A percentile compares a stretch with the other conserved stretches of the same genome.
Conservation (phyloP, 2,888 invertebrate species). For the Dynastes maya region DNA sequence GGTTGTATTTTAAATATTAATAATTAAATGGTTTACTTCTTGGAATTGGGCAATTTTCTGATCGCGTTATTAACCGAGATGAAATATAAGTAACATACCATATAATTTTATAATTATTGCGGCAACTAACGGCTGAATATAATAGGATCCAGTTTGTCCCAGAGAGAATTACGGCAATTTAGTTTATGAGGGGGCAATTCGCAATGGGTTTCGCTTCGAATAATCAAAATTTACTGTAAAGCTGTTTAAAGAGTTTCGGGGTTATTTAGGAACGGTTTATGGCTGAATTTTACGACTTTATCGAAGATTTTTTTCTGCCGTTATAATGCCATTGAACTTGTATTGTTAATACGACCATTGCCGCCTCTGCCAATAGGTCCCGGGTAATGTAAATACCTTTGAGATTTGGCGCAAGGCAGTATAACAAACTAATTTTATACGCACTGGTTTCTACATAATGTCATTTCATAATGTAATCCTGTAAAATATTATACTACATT, state of each 20-base stretch:
- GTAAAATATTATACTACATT: too few species aligned
- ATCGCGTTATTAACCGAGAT: constrained; percentile 11
- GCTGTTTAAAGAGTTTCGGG: constrained; percentile 45
- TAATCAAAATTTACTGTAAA: constrained; percentile 49
- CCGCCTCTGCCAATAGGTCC: neutral
- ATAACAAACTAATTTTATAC: too few species aligned
- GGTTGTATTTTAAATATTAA: too few species aligned
- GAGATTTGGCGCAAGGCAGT: neutral
- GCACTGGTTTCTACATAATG: too few species aligned
- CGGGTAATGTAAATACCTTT: neutral
- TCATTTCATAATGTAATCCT: too few species aligned
- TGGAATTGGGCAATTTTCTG: constrained; percentile 12
- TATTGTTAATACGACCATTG: constrained; percentile 7
- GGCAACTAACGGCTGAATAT: constrained; percentile 36
- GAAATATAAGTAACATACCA: constrained; percentile 26
- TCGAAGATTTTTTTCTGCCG: constrained; percentile 40
- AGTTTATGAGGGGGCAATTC: constrained; percentile 51
- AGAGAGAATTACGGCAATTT: constrained; percentile 49
- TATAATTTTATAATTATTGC: constrained; percentile 46
- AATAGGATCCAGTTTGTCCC: constrained; percentile 45
- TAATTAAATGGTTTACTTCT: neutral
- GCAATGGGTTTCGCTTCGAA: constrained; percentile 44
- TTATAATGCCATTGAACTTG: constrained; percentile 34
- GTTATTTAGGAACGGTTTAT: constrained; percentile 36
- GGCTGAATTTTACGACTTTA: constrained; percentile 48